Evolutionary conservation across 2,113 vertebrate species (phyloP), one percentile per base, ranked within the genome.

Genomic region (Indicator maculatus): DNA sequence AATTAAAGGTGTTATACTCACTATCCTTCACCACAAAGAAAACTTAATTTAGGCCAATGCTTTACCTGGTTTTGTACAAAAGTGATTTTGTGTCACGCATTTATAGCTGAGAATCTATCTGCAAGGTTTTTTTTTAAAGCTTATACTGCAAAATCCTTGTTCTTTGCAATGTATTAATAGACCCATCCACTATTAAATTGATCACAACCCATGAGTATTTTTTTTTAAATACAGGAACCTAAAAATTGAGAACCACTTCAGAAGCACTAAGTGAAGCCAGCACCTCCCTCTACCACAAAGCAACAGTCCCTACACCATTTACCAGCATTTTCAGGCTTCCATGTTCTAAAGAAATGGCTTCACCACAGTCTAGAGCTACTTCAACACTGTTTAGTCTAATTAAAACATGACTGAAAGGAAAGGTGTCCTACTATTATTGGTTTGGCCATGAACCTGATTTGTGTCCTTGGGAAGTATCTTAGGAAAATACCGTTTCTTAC

Each of bases 381-480:
- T 92, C 89, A 91, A 87, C 81, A 26, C 74, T 13, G 11, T 6
- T 79, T 50, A 94, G 94, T 78, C 84, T 95, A 94, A 91, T 96
- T 96, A 95, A 70, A 84, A 24, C 15, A 92, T 17, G 12, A 55
- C 45, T 56, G 74, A 70, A 79, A 75, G 33, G 58, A 61, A 89
- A 85, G 67, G 71, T 83, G 89, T 61, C 87, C 84, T 94, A 83
- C 71, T 96, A 93, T 95, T 85, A 82, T 3, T 92, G 81, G 64
- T 72, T 89, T 89, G 55, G 89, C 95, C 84, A 85, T 60, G 78
- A 96, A 93, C 93, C 78, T 50, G 56, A 95, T 96, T 95, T 76
- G 71, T 90, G 91, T 96, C 94, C 95, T 96, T 95, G 95, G 50
- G 58, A 96, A 65, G 33, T 65, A 53, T 66, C 78, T 66, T 36